phyloP scores from a whole-genome alignment of 2,888 invertebrate species.

The Himalopsyche anomala region DNA sequence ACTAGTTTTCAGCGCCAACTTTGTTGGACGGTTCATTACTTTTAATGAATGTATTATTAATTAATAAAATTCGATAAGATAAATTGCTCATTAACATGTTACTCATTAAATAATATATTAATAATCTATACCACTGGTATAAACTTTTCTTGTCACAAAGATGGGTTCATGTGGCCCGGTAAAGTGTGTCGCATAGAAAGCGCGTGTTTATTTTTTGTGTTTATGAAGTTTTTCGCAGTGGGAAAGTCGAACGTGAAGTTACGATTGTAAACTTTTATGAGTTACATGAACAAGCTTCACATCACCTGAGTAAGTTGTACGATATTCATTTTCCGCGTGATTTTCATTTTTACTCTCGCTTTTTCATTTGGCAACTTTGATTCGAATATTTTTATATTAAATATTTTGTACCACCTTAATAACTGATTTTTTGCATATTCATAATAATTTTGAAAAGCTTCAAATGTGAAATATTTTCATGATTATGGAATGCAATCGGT shows the following conservation, averaged over 20 bases:
- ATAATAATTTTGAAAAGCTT: not conserved
- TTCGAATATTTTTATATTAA: not conserved
- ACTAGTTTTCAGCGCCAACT: too few relatives aligned
- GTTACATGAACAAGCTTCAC: not conserved
- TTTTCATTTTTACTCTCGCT: not conserved
- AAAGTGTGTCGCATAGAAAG: not conserved
- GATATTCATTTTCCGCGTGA: conserved; percentile 20
- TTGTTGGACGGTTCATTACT: too few relatives aligned
- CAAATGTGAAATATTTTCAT: not conserved
- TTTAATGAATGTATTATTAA: too few relatives aligned
- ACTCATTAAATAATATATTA: too few relatives aligned
- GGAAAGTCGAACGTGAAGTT: conserved; percentile 31
- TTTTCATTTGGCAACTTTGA: not conserved
- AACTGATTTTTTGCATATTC: not conserved
- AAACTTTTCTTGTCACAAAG: too few relatives aligned
- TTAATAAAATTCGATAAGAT: too few relatives aligned
- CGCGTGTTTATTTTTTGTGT: conserved; percentile 53
- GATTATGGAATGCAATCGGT: too few relatives aligned
- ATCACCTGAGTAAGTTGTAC: conserved; percentile 13
- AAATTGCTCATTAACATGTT: too few relatives aligned
- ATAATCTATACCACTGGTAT: too few relatives aligned
- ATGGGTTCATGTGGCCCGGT: not conserved
- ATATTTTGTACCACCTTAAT: not conserved
- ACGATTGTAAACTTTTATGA: conserved; percentile 17
- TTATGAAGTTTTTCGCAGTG: conserved; percentile 50